Conservation (phyloP, 2,888 invertebrate genomes). For the Caenorhabditis sulstoni region DNA sequence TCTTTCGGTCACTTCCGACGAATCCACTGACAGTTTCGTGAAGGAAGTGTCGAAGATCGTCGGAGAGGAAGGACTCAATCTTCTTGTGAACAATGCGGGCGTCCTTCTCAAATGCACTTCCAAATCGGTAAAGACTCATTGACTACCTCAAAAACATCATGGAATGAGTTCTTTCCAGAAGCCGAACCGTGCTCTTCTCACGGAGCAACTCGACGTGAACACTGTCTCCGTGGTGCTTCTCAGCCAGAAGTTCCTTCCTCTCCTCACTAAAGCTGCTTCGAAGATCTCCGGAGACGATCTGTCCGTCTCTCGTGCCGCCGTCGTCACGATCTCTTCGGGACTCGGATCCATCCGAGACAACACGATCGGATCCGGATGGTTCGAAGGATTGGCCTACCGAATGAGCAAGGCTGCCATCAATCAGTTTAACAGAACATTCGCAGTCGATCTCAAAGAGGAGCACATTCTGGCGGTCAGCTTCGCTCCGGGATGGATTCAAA, state of each 20-base stretch:
- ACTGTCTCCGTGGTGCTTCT: slow-evolving; percentile 21
- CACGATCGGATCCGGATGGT: slow-evolving; percentile 45
- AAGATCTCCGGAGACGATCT: background rate
- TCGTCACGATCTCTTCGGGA: slow-evolving; percentile 45
- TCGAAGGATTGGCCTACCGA: slow-evolving; percentile 44
- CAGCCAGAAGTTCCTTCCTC: slow-evolving; percentile 25
- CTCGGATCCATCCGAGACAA: slow-evolving; percentile 44
- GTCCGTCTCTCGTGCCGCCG: slow-evolving; percentile 21
- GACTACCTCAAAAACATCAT: no score
- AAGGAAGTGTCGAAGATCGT: slow-evolving; percentile 26
- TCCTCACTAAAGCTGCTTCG: slow-evolving; percentile 9
- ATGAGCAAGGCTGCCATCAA: slow-evolving; percentile 69
- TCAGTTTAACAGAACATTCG: slow-evolving; percentile 61
- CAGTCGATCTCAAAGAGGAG: slow-evolving; percentile 44
- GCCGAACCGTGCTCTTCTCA: background rate
- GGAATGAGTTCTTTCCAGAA: background rate
- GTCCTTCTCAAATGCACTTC: background rate
- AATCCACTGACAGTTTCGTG: slow-evolving; percentile 52
- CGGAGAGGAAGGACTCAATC: slow-evolving; percentile 24
- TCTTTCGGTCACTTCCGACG: slow-evolving; percentile 56
- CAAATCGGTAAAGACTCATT: background rate
- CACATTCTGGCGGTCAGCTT: slow-evolving; percentile 58
- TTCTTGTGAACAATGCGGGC: slow-evolving; percentile 55
- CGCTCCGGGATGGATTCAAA: slow-evolving; percentile 68
- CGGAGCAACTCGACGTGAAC: slow-evolving; percentile 32